Evolutionary conservation across 1,140 invertebrate species (phyloP), one percentile per base, ranked within the genome.

Genomic region (Parapsyche elsis): DNA sequence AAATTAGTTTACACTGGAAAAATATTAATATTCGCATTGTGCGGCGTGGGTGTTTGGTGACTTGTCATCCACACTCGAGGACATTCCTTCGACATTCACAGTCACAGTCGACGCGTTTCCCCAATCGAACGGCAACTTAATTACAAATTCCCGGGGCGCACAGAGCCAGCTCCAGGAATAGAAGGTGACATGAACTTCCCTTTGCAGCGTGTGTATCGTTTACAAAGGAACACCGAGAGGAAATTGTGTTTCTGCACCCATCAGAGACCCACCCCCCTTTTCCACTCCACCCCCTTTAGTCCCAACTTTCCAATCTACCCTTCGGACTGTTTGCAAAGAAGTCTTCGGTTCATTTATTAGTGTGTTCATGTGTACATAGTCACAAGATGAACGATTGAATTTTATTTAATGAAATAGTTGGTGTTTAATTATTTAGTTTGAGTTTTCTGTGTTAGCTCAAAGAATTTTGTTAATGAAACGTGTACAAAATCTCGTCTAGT

Each of bases 231-330:
- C 21, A 61, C 59, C n/a, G 16, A 61, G 64, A 67, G 64, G 64
- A 67, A 67, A 67, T 67, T 67, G 64, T 67, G 24, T 67, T 67
- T 67, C 64, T 67, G 59, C 4, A 21, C 14, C 57, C 57, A 21
- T 38, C 30, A 38, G 30, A 38, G 30, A 38, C 16, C 16, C 49
- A 53, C 57, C 7, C 21, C 21, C 49, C 16, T 19, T 57, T 57
- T 57, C 4, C 5, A 57, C 53, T 38, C 30, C 30, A 38, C 30
- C 30, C 30, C 30, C 30, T 4, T 38, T 38, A 7, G 2, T 38
- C 30, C 30, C 30, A 1, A 7, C 30, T 38, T 38, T 1, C 30
- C 30, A 38, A 38, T 38, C 30, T 38, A 7, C 30, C 30, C 30
- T 38, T 38, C 7, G 30, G 30, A 38, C 30, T 7, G 7, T 38